A percentile compares a stretch with the other conserved stretches of the same genome.
These are phyloP conservation scores for Parus major DNA, from an alignment of 2,113 vertebrate genomes.

Conservation along the genomic window DNA sequence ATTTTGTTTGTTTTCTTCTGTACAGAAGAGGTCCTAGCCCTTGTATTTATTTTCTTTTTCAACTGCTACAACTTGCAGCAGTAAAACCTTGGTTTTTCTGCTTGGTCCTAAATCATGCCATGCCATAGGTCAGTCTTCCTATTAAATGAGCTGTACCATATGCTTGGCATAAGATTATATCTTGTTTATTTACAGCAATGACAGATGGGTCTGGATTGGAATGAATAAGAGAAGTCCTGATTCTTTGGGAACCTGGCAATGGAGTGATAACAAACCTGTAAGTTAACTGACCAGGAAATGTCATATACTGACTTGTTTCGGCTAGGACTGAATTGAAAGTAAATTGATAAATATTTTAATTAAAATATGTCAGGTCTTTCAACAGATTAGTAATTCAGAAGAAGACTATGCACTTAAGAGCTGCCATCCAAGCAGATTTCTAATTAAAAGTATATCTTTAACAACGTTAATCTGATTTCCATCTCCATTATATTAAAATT, in stretches of 20 bases:
- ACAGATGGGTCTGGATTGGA: conserved; percentile 91
- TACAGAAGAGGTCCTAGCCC: background rate
- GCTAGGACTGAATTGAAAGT: background rate
- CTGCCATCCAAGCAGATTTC: background rate
- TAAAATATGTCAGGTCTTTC: background rate
- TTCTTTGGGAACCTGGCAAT: conserved; percentile 87
- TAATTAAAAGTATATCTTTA: background rate
- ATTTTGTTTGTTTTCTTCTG: background rate
- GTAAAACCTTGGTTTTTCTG: background rate
- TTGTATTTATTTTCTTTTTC: background rate
- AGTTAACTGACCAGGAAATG: conserved; percentile 57
- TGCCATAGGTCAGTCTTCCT: background rate
- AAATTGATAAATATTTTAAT: conserved; percentile 2
- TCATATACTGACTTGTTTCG: background rate
- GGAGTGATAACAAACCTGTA: conserved; percentile 91
- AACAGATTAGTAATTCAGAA: background rate
- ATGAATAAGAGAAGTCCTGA: conserved; percentile 92
- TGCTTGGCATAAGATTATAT: background rate
- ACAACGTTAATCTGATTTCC: background rate
- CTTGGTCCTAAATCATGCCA: background rate
- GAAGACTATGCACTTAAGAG: background rate
- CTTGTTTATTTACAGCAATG: conserved; percentile 71
- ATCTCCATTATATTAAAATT: background rate
- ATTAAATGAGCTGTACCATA: background rate
- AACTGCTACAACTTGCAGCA: background rate